Evolutionary conservation across 1,140 invertebrate genomes (phyloP), one percentile per base, ranked within the genome.

Genomic region (Listronotus bonariensis): DNA sequence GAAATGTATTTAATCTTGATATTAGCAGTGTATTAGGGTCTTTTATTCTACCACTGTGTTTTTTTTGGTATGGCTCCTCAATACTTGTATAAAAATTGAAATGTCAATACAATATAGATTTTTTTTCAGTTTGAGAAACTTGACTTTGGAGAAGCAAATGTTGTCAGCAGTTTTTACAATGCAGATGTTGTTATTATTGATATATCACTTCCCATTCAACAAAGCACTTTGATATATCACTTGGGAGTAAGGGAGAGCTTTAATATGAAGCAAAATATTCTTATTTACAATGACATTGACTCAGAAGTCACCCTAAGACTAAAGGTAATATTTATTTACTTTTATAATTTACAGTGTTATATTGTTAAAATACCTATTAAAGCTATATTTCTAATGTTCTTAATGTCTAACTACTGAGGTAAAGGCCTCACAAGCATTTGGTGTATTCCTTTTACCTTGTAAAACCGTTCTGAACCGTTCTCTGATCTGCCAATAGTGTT

Each of bases 131-230:
- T 92, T 83, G 89, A 93, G 74, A 92, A 92, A 76, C 79, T 93
- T 36, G 91, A 93, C 79, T 93, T 92, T 81, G 91, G 91, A 3
- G 91, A 94, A 80, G 88, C 90, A 55, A 92, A 91, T 80, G 90
- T 91, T 6, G 72, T 92, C 72, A 91, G 92, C 68, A 91, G 87
- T 73, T 93, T 93, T 80, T 98, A 99, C 80, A 97, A 97, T 87
- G 96, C 97, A 0, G 97, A 99, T 83, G 94, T 99, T 20, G 96
- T 93, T 1, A 86, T 99, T 18, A 93, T 99, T 32, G 97, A 99
- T 82, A 84, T 99, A 68, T 96, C 93, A 42, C 82, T 97, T 46
- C 87, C 93, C 74, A 77, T 91, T 34, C 96, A 98, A 80, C 93
- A 96, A 78, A 92, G 89, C 72, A 88, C 94, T 0, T 82, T 99